Evolutionary conservation across 2,888 invertebrate genomes (phyloP).

Genomic region (Oscheius sp.): DNA sequence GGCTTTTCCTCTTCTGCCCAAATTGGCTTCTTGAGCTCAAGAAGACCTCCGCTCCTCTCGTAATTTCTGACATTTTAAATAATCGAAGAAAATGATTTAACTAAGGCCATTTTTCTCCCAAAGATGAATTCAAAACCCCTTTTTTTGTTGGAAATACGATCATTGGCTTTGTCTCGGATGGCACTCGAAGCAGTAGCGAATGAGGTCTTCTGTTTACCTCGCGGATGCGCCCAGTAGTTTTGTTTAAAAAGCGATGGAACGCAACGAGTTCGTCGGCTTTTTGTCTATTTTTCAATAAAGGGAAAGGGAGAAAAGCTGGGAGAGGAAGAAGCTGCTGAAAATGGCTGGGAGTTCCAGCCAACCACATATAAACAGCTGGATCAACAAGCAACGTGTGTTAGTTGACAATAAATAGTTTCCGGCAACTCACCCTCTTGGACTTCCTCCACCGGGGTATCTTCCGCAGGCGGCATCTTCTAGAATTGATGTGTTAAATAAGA

Average conservation of each 20-base stretch:
- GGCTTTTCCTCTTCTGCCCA: too few relatives aligned
- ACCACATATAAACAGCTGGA: not conserved
- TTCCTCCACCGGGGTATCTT: constrained; percentile 30
- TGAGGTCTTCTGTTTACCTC: constrained; percentile 17
- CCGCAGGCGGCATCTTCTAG: constrained; percentile 15
- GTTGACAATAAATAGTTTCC: not conserved
- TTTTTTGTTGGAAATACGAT: constrained; percentile 14
- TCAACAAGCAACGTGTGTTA: constrained; percentile 1
- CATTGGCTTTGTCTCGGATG: constrained; percentile 10
- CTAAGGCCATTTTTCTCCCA: not conserved
- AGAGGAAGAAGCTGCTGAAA: not conserved
- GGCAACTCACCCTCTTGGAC: not conserved
- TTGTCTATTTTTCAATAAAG: not conserved
- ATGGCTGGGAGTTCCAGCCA: not conserved
- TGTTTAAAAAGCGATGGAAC: constrained; percentile 15
- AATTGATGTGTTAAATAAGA: not conserved
- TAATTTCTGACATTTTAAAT: too few relatives aligned
- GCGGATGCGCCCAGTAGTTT: constrained; percentile 21
- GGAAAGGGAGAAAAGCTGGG: not conserved
- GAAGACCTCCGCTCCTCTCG: too few relatives aligned
- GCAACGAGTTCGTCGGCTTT: not conserved
- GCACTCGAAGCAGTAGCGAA: constrained; percentile 3
- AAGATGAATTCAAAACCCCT: not conserved
- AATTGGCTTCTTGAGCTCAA: too few relatives aligned
- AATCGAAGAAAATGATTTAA: too few relatives aligned